Conservation (phyloP, 2,888 invertebrate genomes). For the Idaea straminata region DNA sequence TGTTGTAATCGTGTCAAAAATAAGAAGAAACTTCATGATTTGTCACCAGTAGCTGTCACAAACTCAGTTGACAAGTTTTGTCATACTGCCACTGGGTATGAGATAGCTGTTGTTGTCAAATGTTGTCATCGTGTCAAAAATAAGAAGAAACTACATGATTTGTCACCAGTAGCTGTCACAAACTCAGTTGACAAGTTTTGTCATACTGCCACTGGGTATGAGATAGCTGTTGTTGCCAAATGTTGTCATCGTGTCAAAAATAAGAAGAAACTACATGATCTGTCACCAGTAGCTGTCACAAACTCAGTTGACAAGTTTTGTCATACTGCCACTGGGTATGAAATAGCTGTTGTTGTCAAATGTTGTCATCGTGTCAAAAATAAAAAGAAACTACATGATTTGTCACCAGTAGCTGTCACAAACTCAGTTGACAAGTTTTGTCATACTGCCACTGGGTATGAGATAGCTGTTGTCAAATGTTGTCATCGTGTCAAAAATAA, state of each 20-base stretch:
- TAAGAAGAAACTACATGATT: not conserved
- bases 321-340: slow-evolving; percentile 16
- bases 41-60: slow-evolving; percentile 17
- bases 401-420: slow-evolving; percentile 12
- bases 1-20: slow-evolving; percentile 4
- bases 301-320: slow-evolving; percentile 19
- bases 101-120: slow-evolving; percentile 11
- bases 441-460: slow-evolving; percentile 22
- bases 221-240: slow-evolving; percentile 16
- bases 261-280: not conserved
- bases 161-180: slow-evolving; percentile 10
- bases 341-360: slow-evolving; percentile 12
- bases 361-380: slow-evolving; percentile 6
- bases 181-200: slow-evolving; percentile 23
- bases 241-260: slow-evolving; percentile 2
- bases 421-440: slow-evolving; percentile 11
- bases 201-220: slow-evolving; percentile 23
- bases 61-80: slow-evolving; percentile 22
- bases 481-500: slow-evolving; percentile 1
- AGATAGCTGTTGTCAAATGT: slow-evolving; percentile 12
- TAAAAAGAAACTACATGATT: not conserved
- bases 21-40: not conserved
- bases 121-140: slow-evolving; percentile 4
- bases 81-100: slow-evolving; percentile 22
- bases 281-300: slow-evolving; percentile 8